These are phyloP conservation scores for Agrotis segetum DNA, from an alignment of 2,888 invertebrate genomes.

Conservation along the genomic window DNA sequence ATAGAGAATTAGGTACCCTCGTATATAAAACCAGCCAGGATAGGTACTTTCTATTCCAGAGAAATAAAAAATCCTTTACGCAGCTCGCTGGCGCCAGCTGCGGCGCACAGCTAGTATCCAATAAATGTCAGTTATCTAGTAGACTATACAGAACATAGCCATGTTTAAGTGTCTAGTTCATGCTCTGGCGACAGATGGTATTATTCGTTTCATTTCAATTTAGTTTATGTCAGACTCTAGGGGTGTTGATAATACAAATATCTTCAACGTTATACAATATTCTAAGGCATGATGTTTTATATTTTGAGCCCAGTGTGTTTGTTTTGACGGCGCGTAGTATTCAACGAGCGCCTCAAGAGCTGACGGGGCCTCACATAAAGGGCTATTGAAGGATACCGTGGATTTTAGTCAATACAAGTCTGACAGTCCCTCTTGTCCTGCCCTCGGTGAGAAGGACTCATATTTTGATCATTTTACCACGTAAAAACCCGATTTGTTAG, in stretches of 20 bases:
- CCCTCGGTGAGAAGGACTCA: no score
- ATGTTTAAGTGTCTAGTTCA: slow-evolving; percentile 11
- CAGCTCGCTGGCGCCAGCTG: background rate
- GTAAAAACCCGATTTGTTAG: no score
- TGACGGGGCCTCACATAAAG: no score
- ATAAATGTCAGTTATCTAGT: slow-evolving; percentile 48
- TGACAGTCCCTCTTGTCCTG: no score
- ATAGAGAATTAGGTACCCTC: background rate
- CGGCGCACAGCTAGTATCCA: slow-evolving; percentile 18
- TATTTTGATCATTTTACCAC: no score
- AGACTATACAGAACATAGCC: slow-evolving; percentile 3
- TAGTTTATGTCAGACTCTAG: background rate
- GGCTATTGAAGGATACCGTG: no score
- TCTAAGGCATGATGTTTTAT: background rate
- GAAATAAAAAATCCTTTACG: slow-evolving; percentile 2
- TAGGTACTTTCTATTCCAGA: slow-evolving; percentile 1
- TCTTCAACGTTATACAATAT: background rate
- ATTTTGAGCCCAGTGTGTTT: background rate
- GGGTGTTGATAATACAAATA: background rate
- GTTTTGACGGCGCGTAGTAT: no score
- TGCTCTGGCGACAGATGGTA: slow-evolving; percentile 12
- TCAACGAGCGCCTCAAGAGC: no score
- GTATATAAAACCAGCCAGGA: background rate
- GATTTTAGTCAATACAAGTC: no score
- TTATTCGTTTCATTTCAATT: slow-evolving; percentile 35